Base-by-base conservation (phyloP, 2,113 vertebrate species). In the Ginglymostoma cirratum region DNA sequence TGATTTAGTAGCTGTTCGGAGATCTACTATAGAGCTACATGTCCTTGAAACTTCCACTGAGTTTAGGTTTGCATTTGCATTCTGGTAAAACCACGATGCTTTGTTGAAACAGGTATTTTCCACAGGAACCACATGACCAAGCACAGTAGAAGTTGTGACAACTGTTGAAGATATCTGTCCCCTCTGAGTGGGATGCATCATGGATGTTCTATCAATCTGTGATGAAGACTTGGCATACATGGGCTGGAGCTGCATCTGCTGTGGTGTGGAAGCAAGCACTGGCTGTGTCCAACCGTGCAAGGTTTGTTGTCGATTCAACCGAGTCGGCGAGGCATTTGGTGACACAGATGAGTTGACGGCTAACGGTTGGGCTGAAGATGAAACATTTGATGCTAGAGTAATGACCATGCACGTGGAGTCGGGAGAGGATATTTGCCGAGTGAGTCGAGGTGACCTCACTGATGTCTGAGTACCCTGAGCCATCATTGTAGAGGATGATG, bases 51-150 rank as follows among this genome's bases (percentile, higher is more conserved):
- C 97, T 12, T 99, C 99, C 95, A 98, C 98, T 61, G 87, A 61
- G 48, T 61, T 61, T 0, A 99, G 98, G 72, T 98, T 97, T 70
- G 98, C 98, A 76, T 98, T 97, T 70, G 98, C 98, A 0, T 98
- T 98, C n/a, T 98, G 98, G 0, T 98, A 98, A 96, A 98, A 96
- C 76, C 98, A 99, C 94, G 99, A 98, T 94, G 99, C 99, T 97
- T 98, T 98, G 97, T 98, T 99, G 10, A 98, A 97, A 34, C 98
- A 99, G 96, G 99, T 99, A 96, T 98, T 99, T 97, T 99, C 99
- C 0, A 98, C 97, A 3, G 98, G 99, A 38, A 99, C 97, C 0
- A 98, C 97, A 97, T 98, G 98, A 97, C 98, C 97, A 1, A 99
- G 98, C 10, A 98, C 97, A 93, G 97, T 97, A 80, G 98, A 95